Evolutionary conservation across 2,797 vertebrate genomes (phyloP).

Genomic region (Remorina albescens): DNA sequence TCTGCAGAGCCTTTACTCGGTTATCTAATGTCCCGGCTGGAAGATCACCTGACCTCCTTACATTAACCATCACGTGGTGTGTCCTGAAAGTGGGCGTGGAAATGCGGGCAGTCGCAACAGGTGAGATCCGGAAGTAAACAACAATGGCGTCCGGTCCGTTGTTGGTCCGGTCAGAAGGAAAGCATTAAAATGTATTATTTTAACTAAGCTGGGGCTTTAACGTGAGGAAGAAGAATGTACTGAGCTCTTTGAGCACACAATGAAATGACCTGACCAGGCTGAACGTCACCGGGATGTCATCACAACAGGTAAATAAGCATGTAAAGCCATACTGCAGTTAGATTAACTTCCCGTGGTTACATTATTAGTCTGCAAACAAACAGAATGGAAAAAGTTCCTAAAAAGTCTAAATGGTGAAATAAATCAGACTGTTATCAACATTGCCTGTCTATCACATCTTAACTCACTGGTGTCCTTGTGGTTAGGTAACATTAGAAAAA

Average conservation of each 20-base stretch:
- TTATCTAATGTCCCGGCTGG: too few species aligned
- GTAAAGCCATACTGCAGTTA: background rate
- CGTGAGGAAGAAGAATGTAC: background rate
- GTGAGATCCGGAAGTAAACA: conserved; percentile 78
- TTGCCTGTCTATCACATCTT: background rate
- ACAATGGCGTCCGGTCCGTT: background rate
- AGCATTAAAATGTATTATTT: background rate
- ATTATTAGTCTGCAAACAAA: background rate
- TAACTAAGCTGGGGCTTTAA: background rate
- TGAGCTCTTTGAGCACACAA: background rate
- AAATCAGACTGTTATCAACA: too few species aligned
- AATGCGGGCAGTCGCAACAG: conserved; percentile 23
- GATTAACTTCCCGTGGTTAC: background rate
- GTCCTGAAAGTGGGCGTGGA: conserved; percentile 46
- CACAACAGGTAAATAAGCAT: conserved; percentile 66
- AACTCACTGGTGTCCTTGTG: background rate
- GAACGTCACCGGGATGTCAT: conserved; percentile 50
- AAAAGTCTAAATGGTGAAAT: too few species aligned
- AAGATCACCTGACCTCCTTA: conserved; percentile 16
- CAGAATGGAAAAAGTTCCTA: too few species aligned
- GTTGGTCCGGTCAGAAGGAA: background rate
- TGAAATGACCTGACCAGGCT: conserved; percentile 22
- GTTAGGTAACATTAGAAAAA: too few species aligned
- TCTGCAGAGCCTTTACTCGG: too few species aligned
- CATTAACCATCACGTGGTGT: conserved; percentile 1